Percentiles rank a stretch among this genome's conserved stretches.
Evolutionary conservation across 2,113 vertebrate species (phyloP).

Genomic region (Silurus meridionalis): DNA sequence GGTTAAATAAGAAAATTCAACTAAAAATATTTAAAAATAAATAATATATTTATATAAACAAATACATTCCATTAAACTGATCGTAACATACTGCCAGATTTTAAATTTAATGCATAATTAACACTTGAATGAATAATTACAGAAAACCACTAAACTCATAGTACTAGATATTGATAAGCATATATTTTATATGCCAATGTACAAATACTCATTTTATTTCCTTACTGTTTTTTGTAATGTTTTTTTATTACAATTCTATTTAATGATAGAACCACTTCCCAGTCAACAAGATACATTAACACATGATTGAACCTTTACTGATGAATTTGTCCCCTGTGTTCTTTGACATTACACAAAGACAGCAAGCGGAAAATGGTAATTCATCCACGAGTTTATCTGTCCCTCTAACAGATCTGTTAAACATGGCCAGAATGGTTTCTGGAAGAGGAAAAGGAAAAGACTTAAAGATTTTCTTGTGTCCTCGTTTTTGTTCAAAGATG

Average conservation of each 20-base stretch:
- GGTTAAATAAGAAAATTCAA: background rate
- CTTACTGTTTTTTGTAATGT: background rate
- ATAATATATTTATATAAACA: background rate
- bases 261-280: background rate
- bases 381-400: constrained; percentile 6
- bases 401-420: constrained; percentile 52
- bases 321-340: background rate
- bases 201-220: background rate
- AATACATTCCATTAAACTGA: background rate
- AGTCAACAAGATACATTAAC: constrained; percentile 4
- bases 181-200: background rate
- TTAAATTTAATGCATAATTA: background rate
- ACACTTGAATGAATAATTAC: background rate
- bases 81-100: background rate
- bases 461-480: constrained; percentile 82
- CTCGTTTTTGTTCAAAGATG: constrained; percentile 79
- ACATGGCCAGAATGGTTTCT: constrained; percentile 68
- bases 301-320: background rate
- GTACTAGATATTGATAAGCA: background rate
- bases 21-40: background rate
- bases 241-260: background rate
- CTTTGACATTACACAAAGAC: background rate
- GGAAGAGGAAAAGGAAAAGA: constrained; percentile 76
- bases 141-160: background rate
- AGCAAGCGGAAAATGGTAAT: background rate